phyloP scores from a whole-genome alignment of 2,888 invertebrate species.

The Drosophila tripunctata region DNA sequence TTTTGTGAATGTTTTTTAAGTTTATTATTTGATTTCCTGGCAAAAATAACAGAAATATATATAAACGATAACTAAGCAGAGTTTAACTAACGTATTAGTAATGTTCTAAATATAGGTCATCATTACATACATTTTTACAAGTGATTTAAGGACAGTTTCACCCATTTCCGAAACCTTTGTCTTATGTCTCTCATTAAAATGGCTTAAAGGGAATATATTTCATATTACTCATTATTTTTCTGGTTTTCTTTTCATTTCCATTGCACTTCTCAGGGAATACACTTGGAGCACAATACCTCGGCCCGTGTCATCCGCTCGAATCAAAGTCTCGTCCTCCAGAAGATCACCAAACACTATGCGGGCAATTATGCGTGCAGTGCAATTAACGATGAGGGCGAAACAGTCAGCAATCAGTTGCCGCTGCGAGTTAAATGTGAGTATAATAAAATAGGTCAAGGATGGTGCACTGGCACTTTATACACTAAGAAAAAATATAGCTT shows the following conservation, averaged over 20 bases:
- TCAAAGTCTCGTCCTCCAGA: constrained; percentile 95
- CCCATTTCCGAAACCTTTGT: no score
- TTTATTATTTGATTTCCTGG: no score
- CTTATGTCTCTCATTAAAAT: not conserved
- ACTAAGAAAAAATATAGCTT: not conserved
- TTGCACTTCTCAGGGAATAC: constrained; percentile 87
- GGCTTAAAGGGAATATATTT: not conserved
- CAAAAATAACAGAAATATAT: no score
- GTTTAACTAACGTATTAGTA: no score
- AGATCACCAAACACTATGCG: constrained; percentile 93
- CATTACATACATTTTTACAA: no score
- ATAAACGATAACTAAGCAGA: no score
- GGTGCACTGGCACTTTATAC: not conserved
- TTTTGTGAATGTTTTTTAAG: no score
- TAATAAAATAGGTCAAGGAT: not conserved
- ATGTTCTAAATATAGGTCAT: no score
- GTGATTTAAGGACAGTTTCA: no score
- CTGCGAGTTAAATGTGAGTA: constrained; percentile 95
- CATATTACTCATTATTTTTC: not conserved
- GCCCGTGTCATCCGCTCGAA: constrained; percentile 95
- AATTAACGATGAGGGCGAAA: constrained; percentile 94
- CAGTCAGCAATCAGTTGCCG: constrained; percentile 92
- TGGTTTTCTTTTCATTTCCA: not conserved
- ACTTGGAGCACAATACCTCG: constrained; percentile 93
- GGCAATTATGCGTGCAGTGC: constrained; percentile 95